phyloP scores from a whole-genome alignment of 2,797 vertebrate genomes.

The Danio jaintianensis region DNA sequence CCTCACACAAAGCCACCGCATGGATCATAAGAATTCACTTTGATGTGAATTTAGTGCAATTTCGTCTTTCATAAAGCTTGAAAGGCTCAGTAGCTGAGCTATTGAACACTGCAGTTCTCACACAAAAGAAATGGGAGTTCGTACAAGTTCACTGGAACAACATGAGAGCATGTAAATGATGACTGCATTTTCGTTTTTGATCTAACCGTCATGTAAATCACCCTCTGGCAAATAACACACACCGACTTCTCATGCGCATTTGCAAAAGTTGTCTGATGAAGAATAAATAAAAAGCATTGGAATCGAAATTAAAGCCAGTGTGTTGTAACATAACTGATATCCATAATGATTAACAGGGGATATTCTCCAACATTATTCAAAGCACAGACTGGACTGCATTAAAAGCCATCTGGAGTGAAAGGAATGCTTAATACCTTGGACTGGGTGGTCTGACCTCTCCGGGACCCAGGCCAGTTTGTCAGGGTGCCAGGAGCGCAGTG shows the following conservation, averaged over 20 bases:
- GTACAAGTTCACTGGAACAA: background rate
- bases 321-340: constrained; percentile 1
- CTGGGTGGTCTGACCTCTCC: constrained; percentile 76
- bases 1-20: background rate
- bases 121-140: background rate
- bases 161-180: background rate
- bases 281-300: background rate
- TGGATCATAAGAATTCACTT: background rate
- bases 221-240: background rate
- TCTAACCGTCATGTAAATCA: constrained; percentile 2
- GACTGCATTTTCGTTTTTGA: background rate
- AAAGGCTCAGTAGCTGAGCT: no score
- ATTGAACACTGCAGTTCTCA: background rate
- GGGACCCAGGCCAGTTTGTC: constrained; percentile 75
- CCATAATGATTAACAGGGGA: background rate
- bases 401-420: constrained; percentile 40
- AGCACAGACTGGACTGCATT: constrained; percentile 11
- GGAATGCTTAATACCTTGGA: constrained; percentile 71
- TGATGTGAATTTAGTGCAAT: background rate
- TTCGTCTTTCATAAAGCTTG: background rate
- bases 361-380: constrained; percentile 30
- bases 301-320: background rate
- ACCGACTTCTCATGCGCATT: background rate
- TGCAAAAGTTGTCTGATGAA: background rate
- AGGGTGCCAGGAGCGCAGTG: constrained; percentile 66